phyloP scores from a whole-genome alignment of 1,140 invertebrate genomes.

The Branchinecta lindahli region DNA sequence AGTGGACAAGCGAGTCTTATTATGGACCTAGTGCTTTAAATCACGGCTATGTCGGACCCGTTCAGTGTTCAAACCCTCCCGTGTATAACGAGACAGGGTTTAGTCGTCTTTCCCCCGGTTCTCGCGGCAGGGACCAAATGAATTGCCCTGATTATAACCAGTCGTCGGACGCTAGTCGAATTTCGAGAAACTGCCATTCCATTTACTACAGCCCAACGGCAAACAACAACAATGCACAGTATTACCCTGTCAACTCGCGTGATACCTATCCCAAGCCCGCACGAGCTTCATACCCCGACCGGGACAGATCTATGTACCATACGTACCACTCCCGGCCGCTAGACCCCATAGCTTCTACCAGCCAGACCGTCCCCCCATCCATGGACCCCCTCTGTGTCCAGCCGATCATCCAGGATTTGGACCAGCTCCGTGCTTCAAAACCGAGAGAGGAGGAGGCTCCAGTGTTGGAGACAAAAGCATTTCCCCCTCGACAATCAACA shows the following conservation, averaged over 20 bases:
- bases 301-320: slow-evolving; percentile 1
- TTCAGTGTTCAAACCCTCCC: neutral
- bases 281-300: neutral
- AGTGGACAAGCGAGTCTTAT: neutral
- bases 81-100: neutral
- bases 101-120: neutral
- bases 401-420: neutral
- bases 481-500: neutral
- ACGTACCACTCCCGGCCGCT: neutral
- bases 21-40: neutral
- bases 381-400: neutral
- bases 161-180: neutral
- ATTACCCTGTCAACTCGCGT: neutral
- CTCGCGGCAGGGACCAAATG: neutral
- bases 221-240: slow-evolving; percentile 1
- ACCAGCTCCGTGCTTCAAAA: neutral
- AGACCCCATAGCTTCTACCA: neutral
- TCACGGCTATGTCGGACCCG: neutral
- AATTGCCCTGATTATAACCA: neutral
- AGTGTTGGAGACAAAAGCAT: neutral
- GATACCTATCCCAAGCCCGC: neutral
- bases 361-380: neutral
- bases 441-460: neutral
- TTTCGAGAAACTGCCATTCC: slow-evolving; percentile 3
- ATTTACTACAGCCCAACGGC: neutral